phyloP scores from a whole-genome alignment of 1,140 invertebrate species.

The Tetramorium alpestre region DNA sequence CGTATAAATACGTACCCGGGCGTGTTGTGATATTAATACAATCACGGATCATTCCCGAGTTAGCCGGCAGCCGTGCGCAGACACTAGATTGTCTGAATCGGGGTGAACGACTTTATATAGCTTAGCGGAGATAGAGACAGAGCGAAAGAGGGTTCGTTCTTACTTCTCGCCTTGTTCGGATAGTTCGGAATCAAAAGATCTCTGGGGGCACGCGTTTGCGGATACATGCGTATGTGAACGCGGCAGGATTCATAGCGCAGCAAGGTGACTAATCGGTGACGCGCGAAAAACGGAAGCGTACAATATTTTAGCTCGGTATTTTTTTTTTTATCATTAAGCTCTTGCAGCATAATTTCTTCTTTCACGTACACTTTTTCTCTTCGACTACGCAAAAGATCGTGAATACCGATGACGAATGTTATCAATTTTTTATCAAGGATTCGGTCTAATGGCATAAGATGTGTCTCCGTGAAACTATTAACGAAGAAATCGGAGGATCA shows the following conservation, averaged over 20 bases:
- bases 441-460: conserved; percentile 50
- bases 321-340: not conserved
- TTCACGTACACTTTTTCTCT: not conserved
- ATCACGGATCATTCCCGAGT: conserved; percentile 86
- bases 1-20: conserved; percentile 80
- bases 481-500: conserved; percentile 63
- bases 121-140: conserved; percentile 76
- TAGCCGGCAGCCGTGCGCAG: conserved; percentile 83
- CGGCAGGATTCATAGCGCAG: conserved; percentile 30
- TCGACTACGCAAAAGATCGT: not conserved
- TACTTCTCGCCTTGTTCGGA: conserved; percentile 65
- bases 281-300: conserved; percentile 65
- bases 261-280: conserved; percentile 63
- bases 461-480: conserved; percentile 57
- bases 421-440: conserved; percentile 7
- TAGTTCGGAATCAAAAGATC: conserved; percentile 70
- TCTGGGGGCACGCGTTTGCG: conserved; percentile 26
- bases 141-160: conserved; percentile 66
- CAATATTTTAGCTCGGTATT: not conserved
- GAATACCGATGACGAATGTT: not conserved
- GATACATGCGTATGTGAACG: not conserved
- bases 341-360: not conserved
- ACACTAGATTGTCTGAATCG: conserved; percentile 86
- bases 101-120: conserved; percentile 87
- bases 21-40: conserved; percentile 87